Base-by-base conservation (phyloP, 2,113 vertebrate genomes). In the Amazona vittata region DNA sequence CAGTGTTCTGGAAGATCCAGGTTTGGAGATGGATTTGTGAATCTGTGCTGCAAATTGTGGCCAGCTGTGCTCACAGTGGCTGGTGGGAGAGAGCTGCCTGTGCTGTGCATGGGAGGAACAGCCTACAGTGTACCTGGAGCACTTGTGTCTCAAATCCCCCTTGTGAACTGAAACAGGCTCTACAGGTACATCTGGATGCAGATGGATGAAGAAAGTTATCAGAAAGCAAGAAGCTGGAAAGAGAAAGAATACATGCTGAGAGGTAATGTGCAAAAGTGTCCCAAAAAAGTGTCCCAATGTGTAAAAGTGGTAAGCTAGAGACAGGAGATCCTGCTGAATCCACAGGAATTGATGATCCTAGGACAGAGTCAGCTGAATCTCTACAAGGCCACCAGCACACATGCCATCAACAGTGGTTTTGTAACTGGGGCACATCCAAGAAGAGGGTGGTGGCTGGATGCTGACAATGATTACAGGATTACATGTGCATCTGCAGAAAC, bases 361-460 rank as follows among this genome's bases (percentile, higher is more conserved):
- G 49, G 62, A 81, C 5, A 31, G 4, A 35, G 60, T 33, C n/a
- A 68, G 81, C 25, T 35, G 47, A 57, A 50, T 57, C 37, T 46
- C 13, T 10, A 15, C 9, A 50, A 68, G 65, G 59, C 29, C 35
- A 74, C 12, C 35, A 73, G 64, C 74, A 43, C 11, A 7, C 5
- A 21, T 0, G 1, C n/a, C 57, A 49, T 39, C 35, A 71, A 18
- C 21, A 47, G 17, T 3, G 9, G 49, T 46, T 0, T 0, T 52
- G 6, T 43, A 78, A 62, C 12, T 37, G 3, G 1, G 59, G 41
- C 43, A 16, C 18, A 52, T 29, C 24, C 19, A 28, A 85, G 74
- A 33, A 25, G 50, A 21, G 3, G 6, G 28, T 11, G 19, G 60
- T 19, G 24, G 47, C 46, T 76, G 19, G 12, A 49, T 12, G 17